A percentile compares a stretch with the other conserved stretches of the same genome.
Evolutionary conservation across 1,140 invertebrate genomes (phyloP).

Genomic region (Drosophila bocki): DNA sequence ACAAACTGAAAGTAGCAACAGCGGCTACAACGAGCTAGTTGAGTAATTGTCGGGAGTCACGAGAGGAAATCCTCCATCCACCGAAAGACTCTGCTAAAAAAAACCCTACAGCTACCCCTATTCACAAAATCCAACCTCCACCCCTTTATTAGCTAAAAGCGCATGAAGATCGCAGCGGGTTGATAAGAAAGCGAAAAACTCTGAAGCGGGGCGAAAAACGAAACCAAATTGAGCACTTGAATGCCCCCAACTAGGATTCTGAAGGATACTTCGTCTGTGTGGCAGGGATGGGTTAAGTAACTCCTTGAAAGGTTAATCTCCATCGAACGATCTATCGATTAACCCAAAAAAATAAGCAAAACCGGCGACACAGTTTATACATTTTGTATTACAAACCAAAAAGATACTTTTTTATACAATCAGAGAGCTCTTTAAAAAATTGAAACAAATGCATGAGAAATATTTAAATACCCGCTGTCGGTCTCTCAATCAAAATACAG

Average conservation of each 20-base stretch:
- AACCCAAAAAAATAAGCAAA: constrained; percentile 24
- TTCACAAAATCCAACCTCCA: constrained; percentile 22
- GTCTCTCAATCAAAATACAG: not conserved
- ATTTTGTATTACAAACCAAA: not conserved
- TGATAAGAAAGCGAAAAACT: constrained; percentile 57
- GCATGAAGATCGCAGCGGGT: constrained; percentile 71
- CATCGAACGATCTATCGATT: constrained; percentile 50
- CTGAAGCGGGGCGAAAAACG: constrained; percentile 8
- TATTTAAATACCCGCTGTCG: constrained; percentile 50
- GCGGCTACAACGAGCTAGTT: constrained; percentile 46
- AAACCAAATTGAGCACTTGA: constrained; percentile 74
- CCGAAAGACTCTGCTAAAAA: constrained; percentile 5
- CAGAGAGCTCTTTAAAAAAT: constrained; percentile 62
- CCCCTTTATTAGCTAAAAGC: constrained; percentile 74
- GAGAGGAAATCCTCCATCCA: constrained; percentile 42
- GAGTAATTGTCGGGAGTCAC: constrained; percentile 80
- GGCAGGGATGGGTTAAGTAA: constrained; percentile 4
- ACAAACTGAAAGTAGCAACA: constrained; percentile 81
- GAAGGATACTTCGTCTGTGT: not conserved
- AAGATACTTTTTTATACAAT: not conserved
- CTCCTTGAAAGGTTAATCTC: constrained; percentile 50
- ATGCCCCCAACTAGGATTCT: constrained; percentile 33
- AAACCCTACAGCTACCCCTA: constrained; percentile 37
- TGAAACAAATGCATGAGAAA: not conserved
- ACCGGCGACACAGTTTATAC: constrained; percentile 20